Evolutionary conservation across 2,888 invertebrate genomes (phyloP).

Genomic region (Eilema caniola): DNA sequence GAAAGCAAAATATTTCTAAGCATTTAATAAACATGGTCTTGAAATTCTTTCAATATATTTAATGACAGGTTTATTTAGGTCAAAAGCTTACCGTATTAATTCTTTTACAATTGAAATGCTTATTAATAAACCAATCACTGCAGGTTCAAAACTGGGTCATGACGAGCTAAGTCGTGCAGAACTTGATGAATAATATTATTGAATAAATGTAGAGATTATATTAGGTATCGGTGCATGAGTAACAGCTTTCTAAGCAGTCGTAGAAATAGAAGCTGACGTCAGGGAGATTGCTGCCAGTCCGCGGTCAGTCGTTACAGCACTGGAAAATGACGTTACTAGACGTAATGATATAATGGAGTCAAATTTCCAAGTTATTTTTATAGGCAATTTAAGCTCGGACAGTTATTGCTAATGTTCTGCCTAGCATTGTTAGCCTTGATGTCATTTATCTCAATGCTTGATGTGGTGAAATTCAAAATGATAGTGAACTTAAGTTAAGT

Average conservation of each 20-base stretch:
- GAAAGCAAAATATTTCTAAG: neutral
- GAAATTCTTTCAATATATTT: neutral
- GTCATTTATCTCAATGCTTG: too few species aligned
- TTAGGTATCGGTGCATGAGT: slow-evolving; percentile 44
- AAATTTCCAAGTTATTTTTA: slow-evolving; percentile 12
- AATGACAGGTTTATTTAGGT: slow-evolving; percentile 13
- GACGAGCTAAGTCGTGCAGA: slow-evolving; percentile 35
- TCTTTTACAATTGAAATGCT: slow-evolving; percentile 7
- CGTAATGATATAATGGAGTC: slow-evolving; percentile 14
- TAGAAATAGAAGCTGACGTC: slow-evolving; percentile 48
- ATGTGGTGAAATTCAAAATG: slow-evolving; percentile 9
- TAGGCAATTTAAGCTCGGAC: slow-evolving; percentile 3
- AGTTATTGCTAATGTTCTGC: neutral
- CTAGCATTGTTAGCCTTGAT: slow-evolving; percentile 6
- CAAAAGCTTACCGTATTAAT: slow-evolving; percentile 24
- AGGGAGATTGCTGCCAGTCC: slow-evolving; percentile 10
- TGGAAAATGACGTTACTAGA: slow-evolving; percentile 23
- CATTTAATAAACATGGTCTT: neutral
- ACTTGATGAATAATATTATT: slow-evolving; percentile 42
- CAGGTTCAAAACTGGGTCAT: slow-evolving; percentile 28
- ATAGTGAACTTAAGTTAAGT: neutral
- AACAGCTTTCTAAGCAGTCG: slow-evolving; percentile 45
- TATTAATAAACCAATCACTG: slow-evolving; percentile 28
- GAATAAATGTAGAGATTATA: slow-evolving; percentile 41
- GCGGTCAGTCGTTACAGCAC: slow-evolving; percentile 36